Conservation (phyloP, 2,113 vertebrate genomes). For the Nothoprocta perdicaria region DNA sequence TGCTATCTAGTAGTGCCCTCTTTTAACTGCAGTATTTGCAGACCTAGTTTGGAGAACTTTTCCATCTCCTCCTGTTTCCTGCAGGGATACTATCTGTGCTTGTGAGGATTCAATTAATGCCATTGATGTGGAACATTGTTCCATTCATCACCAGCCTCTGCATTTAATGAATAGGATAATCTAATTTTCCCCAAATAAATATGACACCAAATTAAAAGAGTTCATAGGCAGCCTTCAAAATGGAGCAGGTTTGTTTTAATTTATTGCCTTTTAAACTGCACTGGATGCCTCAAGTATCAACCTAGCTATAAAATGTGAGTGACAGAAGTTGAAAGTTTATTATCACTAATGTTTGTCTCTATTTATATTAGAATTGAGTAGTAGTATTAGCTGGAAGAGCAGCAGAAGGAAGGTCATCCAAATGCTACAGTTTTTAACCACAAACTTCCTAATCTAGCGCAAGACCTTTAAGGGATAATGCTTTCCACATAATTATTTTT, state of each 20-base stretch:
- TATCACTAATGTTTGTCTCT: constrained; percentile 39
- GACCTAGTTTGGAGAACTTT: constrained; percentile 58
- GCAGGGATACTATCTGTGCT: constrained; percentile 62
- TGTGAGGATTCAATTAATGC: constrained; percentile 66
- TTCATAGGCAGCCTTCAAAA: constrained; percentile 64
- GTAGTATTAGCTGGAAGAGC: constrained; percentile 44
- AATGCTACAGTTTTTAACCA: constrained; percentile 34
- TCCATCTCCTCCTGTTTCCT: constrained; percentile 62
- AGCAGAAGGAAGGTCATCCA: constrained; percentile 59
- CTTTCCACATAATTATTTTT: constrained; percentile 10
- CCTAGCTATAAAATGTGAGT: constrained; percentile 37
- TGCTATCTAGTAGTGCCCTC: neutral
- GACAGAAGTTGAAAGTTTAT: constrained; percentile 41
- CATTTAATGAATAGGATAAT: constrained; percentile 70
- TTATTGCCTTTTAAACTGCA: constrained; percentile 61
- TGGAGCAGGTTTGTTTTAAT: constrained; percentile 48
- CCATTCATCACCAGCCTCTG: constrained; percentile 63
- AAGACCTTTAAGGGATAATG: neutral
- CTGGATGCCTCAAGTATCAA: constrained; percentile 50
- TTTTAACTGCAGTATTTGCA: constrained; percentile 30
- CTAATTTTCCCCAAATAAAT: constrained; percentile 66
- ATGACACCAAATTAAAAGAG: constrained; percentile 72
- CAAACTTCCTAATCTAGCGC: constrained; percentile 19
- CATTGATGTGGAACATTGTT: constrained; percentile 55
- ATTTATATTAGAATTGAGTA: constrained; percentile 55